Base-by-base conservation (phyloP, 2,888 invertebrate species). In the Pristionchus entomophagus region DNA sequence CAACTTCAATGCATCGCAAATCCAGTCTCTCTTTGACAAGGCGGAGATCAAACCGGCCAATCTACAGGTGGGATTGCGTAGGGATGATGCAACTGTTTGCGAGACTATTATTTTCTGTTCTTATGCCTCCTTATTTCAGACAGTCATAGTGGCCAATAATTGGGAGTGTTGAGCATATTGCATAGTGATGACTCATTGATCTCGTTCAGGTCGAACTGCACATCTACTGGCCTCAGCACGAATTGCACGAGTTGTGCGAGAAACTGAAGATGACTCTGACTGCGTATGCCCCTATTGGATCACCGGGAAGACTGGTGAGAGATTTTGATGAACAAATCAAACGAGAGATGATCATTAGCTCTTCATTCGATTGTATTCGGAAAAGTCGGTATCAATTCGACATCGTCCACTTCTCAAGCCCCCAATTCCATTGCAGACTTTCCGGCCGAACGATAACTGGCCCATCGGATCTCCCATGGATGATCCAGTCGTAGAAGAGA, bases 211-310 rank as follows among this genome's bases (percentile, higher is more conserved):
- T 97, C 86, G 97, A 97, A 93, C 94, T 96, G 45, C 96, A 97
- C 92, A 95, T 96, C 41, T 96, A 96, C 90, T 96, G 96, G 91
- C 97, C 96, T 94, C 96, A 96, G 94, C 93, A 95, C 38, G 94
- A 95, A 26, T 93, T 96, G 87, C 84, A 91, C 8, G 94, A 95
- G 0, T 95, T 95, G 69, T 96, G 96, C 90, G 95, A 95, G 85
- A 94, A 95, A 56, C 94, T 96, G 59, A 95, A 95, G 22, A 96
- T 97, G 3, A 86, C 86, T 12, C 65, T 91, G 85, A 91, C 91
- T 17, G 89, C 90, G 17, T 91, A 90, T 87, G 89, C 88, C 10
- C 89, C 91, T 35, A 88, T 91, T 53, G 91, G 91, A 29, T 89
- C 89, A 32, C 91, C 91, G 32, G 91, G 91, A 78, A 81, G 89